phyloP scores from a whole-genome alignment of 2,113 vertebrate genomes.

The Grantiella picta region DNA sequence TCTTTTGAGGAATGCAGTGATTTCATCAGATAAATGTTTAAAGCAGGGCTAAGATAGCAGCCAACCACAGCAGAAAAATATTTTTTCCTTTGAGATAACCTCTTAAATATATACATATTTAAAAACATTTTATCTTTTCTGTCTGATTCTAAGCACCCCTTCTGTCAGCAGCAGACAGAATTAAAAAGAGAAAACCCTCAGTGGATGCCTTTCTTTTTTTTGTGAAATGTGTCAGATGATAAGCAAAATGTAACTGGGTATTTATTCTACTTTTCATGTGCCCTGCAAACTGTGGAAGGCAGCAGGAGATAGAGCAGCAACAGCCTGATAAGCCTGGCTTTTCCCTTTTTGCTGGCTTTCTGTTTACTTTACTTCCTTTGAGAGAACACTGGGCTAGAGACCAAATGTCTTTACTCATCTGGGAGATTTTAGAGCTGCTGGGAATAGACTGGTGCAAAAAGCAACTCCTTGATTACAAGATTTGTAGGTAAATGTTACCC shows the following conservation, averaged over 20 bases:
- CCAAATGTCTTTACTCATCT: slow-evolving; percentile 35
- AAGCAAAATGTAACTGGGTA: slow-evolving; percentile 35
- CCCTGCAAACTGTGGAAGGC: slow-evolving; percentile 41
- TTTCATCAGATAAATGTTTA: slow-evolving; percentile 59
- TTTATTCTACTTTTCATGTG: slow-evolving; percentile 56
- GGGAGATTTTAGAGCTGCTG: slow-evolving; percentile 32
- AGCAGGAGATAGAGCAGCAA: slow-evolving; percentile 14
- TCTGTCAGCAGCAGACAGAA: background rate
- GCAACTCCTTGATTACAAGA: slow-evolving; percentile 1
- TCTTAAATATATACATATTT: slow-evolving; percentile 41
- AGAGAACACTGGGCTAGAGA: background rate
- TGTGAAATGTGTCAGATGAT: slow-evolving; percentile 45
- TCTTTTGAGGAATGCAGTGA: slow-evolving; percentile 50
- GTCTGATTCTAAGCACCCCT: background rate
- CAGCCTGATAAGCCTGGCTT: slow-evolving; percentile 21
- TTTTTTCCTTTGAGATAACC: slow-evolving; percentile 44
- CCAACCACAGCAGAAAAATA: slow-evolving; percentile 21
- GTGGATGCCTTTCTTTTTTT: background rate
- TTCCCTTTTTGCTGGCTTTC: background rate
- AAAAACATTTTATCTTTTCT: slow-evolving; percentile 1
- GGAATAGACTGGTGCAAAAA: background rate
- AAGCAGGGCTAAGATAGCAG: background rate
- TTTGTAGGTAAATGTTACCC: slow-evolving; percentile 49
- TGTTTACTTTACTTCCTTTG: slow-evolving; percentile 30
- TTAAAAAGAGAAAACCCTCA: background rate